Percentiles rank a stretch among this genome's conserved stretches.
These are phyloP conservation scores for Drosophila tristis DNA, from an alignment of 1,140 invertebrate species.

Conservation along the genomic window DNA sequence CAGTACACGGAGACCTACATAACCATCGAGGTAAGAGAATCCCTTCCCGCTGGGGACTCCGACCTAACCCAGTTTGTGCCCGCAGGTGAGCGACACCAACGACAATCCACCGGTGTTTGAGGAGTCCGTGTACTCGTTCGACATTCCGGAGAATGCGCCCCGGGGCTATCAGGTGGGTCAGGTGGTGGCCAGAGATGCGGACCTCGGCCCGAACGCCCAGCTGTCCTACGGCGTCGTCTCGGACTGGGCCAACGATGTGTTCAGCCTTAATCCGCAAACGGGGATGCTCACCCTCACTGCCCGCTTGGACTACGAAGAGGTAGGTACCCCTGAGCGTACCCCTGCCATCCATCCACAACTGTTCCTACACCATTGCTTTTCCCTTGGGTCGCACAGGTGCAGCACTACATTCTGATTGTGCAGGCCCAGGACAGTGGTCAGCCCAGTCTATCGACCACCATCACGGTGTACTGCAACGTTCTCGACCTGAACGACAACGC, in stretches of 20 bases:
- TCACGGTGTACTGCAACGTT: slow-evolving; percentile 97
- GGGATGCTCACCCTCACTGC: slow-evolving; percentile 95
- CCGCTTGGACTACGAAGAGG: slow-evolving; percentile 96
- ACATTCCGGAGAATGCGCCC: slow-evolving; percentile 93
- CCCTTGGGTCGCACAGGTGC: slow-evolving; percentile 87
- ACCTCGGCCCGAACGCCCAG: slow-evolving; percentile 94
- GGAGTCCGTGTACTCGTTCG: slow-evolving; percentile 93
- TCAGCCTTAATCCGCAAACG: slow-evolving; percentile 94
- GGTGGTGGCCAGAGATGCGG: slow-evolving; percentile 92
- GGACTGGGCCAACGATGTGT: slow-evolving; percentile 97
- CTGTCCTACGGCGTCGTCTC: slow-evolving; percentile 94
- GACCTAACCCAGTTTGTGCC: not conserved
- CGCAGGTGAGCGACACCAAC: slow-evolving; percentile 95
- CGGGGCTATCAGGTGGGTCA: slow-evolving; percentile 92
- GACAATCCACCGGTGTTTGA: slow-evolving; percentile 96
- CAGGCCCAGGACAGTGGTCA: slow-evolving; percentile 95
- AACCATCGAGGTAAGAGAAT: slow-evolving; percentile 88
- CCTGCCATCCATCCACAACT: too few species aligned
- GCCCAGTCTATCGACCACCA: slow-evolving; percentile 94
- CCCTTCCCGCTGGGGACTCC: not conserved
- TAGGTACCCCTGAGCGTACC: slow-evolving; percentile 76
- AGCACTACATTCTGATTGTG: slow-evolving; percentile 96
- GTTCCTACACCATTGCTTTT: not conserved
- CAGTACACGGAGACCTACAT: slow-evolving; percentile 91
- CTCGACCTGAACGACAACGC: slow-evolving; percentile 97